A percentile compares a stretch with the other conserved stretches of the same genome.
phyloP scores from a whole-genome alignment of 2,113 vertebrate species.

The Hypomesus transpacificus region DNA sequence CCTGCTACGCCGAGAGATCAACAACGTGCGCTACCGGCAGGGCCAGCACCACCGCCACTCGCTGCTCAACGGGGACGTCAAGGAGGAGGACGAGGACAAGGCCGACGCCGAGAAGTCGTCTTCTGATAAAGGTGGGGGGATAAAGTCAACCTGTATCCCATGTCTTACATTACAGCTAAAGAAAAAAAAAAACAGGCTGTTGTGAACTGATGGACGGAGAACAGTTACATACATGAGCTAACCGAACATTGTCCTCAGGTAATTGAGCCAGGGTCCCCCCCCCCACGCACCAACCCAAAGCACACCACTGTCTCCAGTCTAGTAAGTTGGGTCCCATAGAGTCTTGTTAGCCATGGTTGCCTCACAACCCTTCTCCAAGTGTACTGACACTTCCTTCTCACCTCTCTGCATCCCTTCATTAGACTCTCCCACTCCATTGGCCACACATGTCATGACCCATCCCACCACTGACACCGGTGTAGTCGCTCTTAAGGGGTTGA shows the following conservation, averaged over 20 bases:
- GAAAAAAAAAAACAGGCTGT: constrained; percentile 45
- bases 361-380: constrained; percentile 69
- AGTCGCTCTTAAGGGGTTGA: neutral
- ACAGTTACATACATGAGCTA: constrained; percentile 68
- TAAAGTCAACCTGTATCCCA: neutral
- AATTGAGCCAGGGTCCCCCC: constrained; percentile 73
- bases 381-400: constrained; percentile 60
- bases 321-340: constrained; percentile 74
- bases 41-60: constrained; percentile 78
- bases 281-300: constrained; percentile 74
- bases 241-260: constrained; percentile 73
- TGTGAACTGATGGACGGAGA: constrained; percentile 41
- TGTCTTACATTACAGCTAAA: neutral
- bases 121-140: constrained; percentile 68
- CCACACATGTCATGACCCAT: constrained; percentile 63
- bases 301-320: constrained; percentile 74
- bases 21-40: constrained; percentile 80
- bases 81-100: constrained; percentile 63
- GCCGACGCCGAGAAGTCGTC: constrained; percentile 48
- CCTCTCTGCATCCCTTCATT: constrained; percentile 62
- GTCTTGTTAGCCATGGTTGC: constrained; percentile 69
- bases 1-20: constrained; percentile 89
- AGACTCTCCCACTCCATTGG: constrained; percentile 65
- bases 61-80: constrained; percentile 73
- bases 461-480: constrained; percentile 54